phyloP scores from a whole-genome alignment of 2,888 invertebrate genomes.

The Hartigia nigra region DNA sequence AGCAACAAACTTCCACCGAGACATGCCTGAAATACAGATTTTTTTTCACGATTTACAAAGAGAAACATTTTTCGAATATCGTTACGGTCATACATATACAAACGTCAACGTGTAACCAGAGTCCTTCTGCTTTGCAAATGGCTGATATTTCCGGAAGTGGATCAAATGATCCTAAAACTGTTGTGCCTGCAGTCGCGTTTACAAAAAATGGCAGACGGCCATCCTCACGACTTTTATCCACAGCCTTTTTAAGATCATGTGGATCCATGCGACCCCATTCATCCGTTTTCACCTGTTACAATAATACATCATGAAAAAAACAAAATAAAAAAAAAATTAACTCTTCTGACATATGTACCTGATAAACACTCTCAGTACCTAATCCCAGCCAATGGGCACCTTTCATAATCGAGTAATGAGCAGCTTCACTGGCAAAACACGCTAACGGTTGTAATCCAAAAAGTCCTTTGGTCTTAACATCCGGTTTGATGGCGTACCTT shows the following conservation, averaged over 20 bases:
- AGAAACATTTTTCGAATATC: background rate
- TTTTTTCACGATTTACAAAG: background rate
- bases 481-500: slow-evolving; percentile 75
- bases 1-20: slow-evolving; percentile 82
- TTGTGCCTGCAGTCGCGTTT: slow-evolving; percentile 83
- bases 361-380: slow-evolving; percentile 77
- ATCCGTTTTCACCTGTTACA: slow-evolving; percentile 74
- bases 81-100: slow-evolving; percentile 51
- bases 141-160: slow-evolving; percentile 75
- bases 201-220: slow-evolving; percentile 76
- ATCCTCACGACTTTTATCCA: slow-evolving; percentile 66
- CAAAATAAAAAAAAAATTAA: background rate
- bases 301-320: slow-evolving; percentile 41
- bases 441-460: slow-evolving; percentile 73
- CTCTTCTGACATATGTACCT: slow-evolving; percentile 35
- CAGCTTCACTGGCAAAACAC: slow-evolving; percentile 81
- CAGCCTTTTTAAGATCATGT: slow-evolving; percentile 71
- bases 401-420: slow-evolving; percentile 86
- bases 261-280: slow-evolving; percentile 75
- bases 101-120: slow-evolving; percentile 90
- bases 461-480: slow-evolving; percentile 77
- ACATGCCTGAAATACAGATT: slow-evolving; percentile 72
- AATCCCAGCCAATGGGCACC: slow-evolving; percentile 86
- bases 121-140: slow-evolving; percentile 73
- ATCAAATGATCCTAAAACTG: slow-evolving; percentile 87